Evolutionary conservation across 2,888 invertebrate species (phyloP).

Genomic region (Vanessa cardui): DNA sequence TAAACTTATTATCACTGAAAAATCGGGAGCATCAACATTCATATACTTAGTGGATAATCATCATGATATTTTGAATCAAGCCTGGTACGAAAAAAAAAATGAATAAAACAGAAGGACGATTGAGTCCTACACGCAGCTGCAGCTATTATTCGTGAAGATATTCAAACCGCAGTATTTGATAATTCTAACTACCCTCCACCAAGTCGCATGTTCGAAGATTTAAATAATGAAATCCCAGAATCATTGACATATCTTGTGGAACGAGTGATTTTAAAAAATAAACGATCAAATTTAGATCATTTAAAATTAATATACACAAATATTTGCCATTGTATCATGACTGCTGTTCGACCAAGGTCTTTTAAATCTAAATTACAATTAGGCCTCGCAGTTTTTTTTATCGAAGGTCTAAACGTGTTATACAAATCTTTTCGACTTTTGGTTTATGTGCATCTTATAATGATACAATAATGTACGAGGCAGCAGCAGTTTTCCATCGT

Average conservation of each 20-base stretch:
- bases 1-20: constrained; percentile 50
- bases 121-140: constrained; percentile 43
- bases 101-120: constrained; percentile 44
- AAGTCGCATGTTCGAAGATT: constrained; percentile 43
- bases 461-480: constrained; percentile 42
- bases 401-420: constrained; percentile 22
- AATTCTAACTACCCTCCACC: constrained; percentile 21
- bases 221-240: constrained; percentile 48
- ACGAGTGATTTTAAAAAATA: constrained; percentile 49
- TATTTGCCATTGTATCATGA: constrained; percentile 40
- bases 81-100: constrained; percentile 46
- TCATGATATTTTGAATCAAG: constrained; percentile 42
- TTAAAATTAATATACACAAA: constrained; percentile 41
- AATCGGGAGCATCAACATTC: constrained; percentile 37
- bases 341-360: constrained; percentile 35
- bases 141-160: constrained; percentile 41
- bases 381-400: constrained; percentile 41
- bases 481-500: constrained; percentile 43
- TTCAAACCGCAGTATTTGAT: constrained; percentile 3
- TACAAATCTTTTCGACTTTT: constrained; percentile 33
- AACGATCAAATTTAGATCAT: constrained; percentile 46
- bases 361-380: constrained; percentile 39
- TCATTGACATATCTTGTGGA: constrained; percentile 45
- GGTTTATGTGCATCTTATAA: constrained; percentile 44
- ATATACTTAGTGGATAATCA: constrained; percentile 38